A percentile compares a stretch with the other conserved stretches of the same genome.
Conservation (phyloP, 2,113 vertebrate species). For the Chlorodrepanis virens region DNA sequence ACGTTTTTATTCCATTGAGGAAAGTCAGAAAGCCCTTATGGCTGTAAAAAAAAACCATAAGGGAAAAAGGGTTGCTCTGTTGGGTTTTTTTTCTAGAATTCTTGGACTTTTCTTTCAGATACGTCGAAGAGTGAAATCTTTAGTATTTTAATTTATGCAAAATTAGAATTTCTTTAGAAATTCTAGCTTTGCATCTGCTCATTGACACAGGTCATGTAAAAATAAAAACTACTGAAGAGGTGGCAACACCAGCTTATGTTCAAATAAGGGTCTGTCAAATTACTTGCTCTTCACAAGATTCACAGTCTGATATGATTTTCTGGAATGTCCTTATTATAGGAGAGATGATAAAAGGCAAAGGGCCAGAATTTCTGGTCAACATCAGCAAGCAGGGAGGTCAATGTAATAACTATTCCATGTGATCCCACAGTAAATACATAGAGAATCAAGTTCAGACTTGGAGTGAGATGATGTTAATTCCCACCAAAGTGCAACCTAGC, state of each 20-base stretch:
- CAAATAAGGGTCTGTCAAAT: not conserved
- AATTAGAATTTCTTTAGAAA: not conserved
- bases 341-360: not conserved
- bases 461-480: not conserved
- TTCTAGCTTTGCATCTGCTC: not conserved
- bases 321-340: not conserved
- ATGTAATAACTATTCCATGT: not conserved
- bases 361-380: not conserved
- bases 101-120: not conserved
- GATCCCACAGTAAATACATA: not conserved
- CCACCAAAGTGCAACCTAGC: not conserved
- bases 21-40: not conserved
- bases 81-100: not conserved
- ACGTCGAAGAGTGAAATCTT: not conserved
- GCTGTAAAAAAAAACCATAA: not conserved
- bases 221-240: not conserved
- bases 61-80: not conserved
- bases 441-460: not conserved
- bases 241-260: not conserved
- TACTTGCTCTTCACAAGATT: not conserved
- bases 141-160: not conserved
- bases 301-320: not conserved
- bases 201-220: accelerated
- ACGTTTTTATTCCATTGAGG: not conserved
- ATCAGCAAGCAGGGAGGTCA: not conserved